Conservation (phyloP, 2,888 invertebrate species). For the Clepsis dumicolana region DNA sequence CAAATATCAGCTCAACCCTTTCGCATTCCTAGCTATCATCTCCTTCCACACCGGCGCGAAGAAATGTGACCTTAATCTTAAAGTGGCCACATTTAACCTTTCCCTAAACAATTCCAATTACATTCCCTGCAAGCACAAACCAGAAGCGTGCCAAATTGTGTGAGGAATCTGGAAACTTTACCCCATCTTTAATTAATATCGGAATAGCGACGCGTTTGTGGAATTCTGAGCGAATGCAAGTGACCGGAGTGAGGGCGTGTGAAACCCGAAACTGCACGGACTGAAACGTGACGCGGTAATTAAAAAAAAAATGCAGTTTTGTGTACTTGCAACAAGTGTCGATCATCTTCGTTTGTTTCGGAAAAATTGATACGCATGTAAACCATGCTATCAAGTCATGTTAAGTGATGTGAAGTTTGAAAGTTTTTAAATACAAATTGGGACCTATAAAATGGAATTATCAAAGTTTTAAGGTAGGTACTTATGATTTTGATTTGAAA, state of each 20-base stretch:
- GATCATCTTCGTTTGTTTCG: neutral
- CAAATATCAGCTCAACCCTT: neutral
- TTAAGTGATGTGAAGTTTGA: neutral
- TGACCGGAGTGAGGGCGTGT: constrained; percentile 45
- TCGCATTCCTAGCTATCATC: constrained; percentile 37
- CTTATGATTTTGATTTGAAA: too few relatives aligned
- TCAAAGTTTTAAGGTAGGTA: too few relatives aligned
- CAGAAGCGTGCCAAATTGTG: constrained; percentile 63
- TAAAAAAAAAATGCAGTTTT: neutral
- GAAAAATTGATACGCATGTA: neutral
- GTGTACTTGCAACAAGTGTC: neutral
- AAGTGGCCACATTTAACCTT: constrained; percentile 75
- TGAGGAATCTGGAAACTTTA: constrained; percentile 73
- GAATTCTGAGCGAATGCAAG: constrained; percentile 62
- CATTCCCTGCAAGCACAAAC: constrained; percentile 67
- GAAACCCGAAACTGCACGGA: constrained; percentile 5
- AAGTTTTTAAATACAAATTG: too few relatives aligned
- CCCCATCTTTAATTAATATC: constrained; percentile 74
- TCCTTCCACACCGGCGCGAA: constrained; percentile 24
- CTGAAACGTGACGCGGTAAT: neutral
- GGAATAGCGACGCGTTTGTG: constrained; percentile 58
- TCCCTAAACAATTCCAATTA: constrained; percentile 80
- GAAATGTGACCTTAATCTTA: constrained; percentile 62
- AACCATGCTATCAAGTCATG: neutral
- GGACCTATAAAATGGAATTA: too few relatives aligned